Evolutionary conservation across 1,140 invertebrate species (phyloP).

Genomic region (Cyphomyrmex costatus): DNA sequence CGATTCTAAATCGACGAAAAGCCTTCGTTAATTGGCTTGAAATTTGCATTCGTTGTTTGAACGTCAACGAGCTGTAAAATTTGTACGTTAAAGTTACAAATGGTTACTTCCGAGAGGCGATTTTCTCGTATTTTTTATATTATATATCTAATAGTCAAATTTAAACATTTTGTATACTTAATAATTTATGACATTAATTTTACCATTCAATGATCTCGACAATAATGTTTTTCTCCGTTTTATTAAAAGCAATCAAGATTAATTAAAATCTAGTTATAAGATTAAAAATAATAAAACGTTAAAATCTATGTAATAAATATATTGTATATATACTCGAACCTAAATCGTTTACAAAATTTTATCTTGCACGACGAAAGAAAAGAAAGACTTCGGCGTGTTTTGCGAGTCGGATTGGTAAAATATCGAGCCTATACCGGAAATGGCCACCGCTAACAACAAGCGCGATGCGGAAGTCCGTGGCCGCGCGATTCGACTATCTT

Average conservation of each 20-base stretch:
- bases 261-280: background rate
- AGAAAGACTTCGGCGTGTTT: slow-evolving; percentile 3
- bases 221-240: background rate
- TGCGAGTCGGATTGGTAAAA: slow-evolving; percentile 38
- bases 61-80: slow-evolving; percentile 56
- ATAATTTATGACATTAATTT: slow-evolving; percentile 1
- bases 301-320: background rate
- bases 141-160: background rate
- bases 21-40: slow-evolving; percentile 62
- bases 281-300: background rate
- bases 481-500: slow-evolving; percentile 59
- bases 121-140: slow-evolving; percentile 7
- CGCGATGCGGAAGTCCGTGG: slow-evolving; percentile 31
- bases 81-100: slow-evolving; percentile 60
- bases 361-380: background rate
- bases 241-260: background rate
- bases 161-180: background rate
- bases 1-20: slow-evolving; percentile 60
- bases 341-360: background rate
- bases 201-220: background rate
- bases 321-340: background rate
- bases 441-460: slow-evolving; percentile 59
- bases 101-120: background rate
- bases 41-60: slow-evolving; percentile 65
- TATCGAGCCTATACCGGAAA: slow-evolving; percentile 60